Evolutionary conservation across 2,113 vertebrate genomes (phyloP), one percentile per base, ranked within the genome.

Genomic region (Trichomycterus rosablanca): DNA sequence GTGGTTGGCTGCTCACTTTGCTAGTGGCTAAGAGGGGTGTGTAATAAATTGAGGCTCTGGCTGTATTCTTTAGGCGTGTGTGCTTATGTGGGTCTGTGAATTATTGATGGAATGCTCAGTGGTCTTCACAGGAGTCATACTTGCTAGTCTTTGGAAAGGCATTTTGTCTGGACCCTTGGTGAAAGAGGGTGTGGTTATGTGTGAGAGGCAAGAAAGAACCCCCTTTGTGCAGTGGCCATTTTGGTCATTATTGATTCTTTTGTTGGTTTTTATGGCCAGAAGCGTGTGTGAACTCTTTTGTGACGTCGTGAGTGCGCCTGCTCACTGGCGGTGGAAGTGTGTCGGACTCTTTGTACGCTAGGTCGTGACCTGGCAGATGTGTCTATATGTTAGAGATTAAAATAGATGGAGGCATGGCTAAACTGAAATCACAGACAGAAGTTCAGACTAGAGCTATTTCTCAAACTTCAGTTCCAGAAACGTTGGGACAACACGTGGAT

Each of bases 331-430:
- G 18, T 72, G 56, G 46, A 23, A 56, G 51, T 59, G 51, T 65
- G 49, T 64, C 15, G 11, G 56, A 16, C 24, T 51, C 32, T 69
- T 59, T 75, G 66, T 65, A 35, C 50, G 52, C 19, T 34, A 49
- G 70, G 81, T 83, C 81, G 44, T 45, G 80, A 83, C 83, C 77
- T 50, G 54, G 82, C 84, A 86, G 84, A 86, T 85, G 84, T 81
- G 65, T 72, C 70, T 74, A 63, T 72, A 76, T 55, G 55, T 63
- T 55, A 51, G 28, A 37, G 44, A 62, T 26, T 3, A 55, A 58
- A 39, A 53, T 65, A 59, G 50, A 23, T 28, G 30, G n/a, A n/a
- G n/a, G n/a, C n/a, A n/a, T n/a, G n/a, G n/a, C n/a, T n/a, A n/a
- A n/a, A n/a, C 18, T 37, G 11, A 32, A 50, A 19, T 30, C 42